Evolutionary conservation across 2,888 invertebrate species (phyloP), one percentile per base, ranked within the genome.

Genomic region (Petrophora chlorosata): DNA sequence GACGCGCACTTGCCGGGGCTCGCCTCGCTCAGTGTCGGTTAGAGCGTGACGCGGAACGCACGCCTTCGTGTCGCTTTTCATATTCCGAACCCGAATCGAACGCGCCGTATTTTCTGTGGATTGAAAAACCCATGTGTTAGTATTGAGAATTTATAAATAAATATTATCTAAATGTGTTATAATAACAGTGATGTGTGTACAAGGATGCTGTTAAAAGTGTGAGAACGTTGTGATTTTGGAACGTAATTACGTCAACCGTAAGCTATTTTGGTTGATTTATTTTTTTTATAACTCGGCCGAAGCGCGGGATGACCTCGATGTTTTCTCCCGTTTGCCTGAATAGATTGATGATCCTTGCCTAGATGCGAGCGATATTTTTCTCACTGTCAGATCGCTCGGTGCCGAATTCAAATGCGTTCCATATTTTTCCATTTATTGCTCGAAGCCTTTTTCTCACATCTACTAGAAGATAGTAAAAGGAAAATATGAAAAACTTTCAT

Each of bases 21-120:
- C 63, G 61, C n/a, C n/a, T 63, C 61, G 61, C 60, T 70, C 69
- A 78, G 84, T 82, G 61, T 65, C 74, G 71, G 72, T 67, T 43
- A 23, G 30, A 36, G 35, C 59, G 55, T 34, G 70, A 70, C 64
- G 66, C 62, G 46, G 57, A 42, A 45, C 61, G 70, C 47, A 65
- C 72, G 72, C 56, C 7, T n/a, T 34, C 49, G 39, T n/a, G n/a
- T n/a, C 52, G 41, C 39, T 0, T 16, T 32, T 16, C 29, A 8
- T 3, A 13, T 9, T 12, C 9, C 35, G 33, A 23, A 13, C 23
- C 12, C 34, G 19, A 19, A 40, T 38, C 49, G 35, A 41, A 43
- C 50, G 53, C 53, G 58, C 52, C 45, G 54, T 42, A 38, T 49
- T 52, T 48, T 52, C 42, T 23, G 30, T 32, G 22, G 30, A 40